A percentile compares a stretch with the other conserved stretches of the same genome.
Evolutionary conservation across 2,797 vertebrate species (phyloP).

Genomic region (Loriculus beryllinus): DNA sequence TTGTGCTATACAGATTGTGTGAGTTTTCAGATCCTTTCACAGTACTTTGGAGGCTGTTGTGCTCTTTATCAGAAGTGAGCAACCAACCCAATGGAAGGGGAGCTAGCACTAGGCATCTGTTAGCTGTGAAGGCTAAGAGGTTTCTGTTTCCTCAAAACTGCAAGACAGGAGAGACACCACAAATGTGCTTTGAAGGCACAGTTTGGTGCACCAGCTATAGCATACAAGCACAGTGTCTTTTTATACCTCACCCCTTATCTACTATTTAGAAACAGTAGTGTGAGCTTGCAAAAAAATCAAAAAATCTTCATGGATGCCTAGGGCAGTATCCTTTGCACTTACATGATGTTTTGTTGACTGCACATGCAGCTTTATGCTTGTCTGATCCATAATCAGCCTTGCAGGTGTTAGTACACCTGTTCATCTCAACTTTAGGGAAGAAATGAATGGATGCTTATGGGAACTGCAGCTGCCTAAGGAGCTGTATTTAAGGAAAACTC

Average conservation of each 20-base stretch:
- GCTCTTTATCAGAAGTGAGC: neutral
- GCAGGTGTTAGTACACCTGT: neutral
- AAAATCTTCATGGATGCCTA: neutral
- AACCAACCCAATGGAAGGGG: neutral
- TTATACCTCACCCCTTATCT: neutral
- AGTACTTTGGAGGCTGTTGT: neutral
- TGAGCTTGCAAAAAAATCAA: neutral
- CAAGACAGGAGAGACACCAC: neutral
- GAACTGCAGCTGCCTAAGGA: neutral
- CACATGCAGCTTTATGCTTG: neutral
- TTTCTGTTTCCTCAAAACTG: neutral
- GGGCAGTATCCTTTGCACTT: neutral
- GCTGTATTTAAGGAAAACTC: neutral
- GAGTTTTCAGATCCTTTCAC: neutral
- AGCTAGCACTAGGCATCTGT: neutral
- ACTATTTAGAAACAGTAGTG: neutral
- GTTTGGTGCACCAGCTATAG: neutral
- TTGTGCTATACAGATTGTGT: neutral
- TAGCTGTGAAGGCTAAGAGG: neutral
- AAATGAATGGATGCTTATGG: neutral
- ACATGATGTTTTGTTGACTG: neutral
- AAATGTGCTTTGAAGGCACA: neutral
- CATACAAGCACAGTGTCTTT: neutral
- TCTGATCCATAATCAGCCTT: neutral
- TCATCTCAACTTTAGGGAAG: neutral